Evolutionary conservation across 2,888 invertebrate genomes (phyloP).

Genomic region (Pseudeuparius sepicola): DNA sequence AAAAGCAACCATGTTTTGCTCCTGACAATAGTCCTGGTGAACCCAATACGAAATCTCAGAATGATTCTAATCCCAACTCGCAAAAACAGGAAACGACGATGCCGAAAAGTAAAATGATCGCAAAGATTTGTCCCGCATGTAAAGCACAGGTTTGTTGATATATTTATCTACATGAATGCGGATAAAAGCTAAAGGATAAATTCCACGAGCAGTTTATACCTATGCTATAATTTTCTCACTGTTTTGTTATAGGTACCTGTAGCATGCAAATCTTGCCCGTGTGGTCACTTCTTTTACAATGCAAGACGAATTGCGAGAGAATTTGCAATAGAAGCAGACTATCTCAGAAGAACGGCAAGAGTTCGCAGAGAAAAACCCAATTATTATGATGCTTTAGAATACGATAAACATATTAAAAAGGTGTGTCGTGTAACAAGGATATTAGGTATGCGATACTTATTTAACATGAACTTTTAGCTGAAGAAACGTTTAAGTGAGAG

Average conservation of each 20-base stretch:
- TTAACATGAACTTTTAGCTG: slow-evolving; percentile 29
- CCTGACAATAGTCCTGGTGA: too few species aligned
- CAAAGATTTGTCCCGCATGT: slow-evolving; percentile 33
- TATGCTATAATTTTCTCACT: too few species aligned
- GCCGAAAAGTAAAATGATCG: slow-evolving; percentile 31
- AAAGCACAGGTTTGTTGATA: slow-evolving; percentile 29
- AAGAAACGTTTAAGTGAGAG: slow-evolving; percentile 40
- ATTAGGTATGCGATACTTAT: not conserved
- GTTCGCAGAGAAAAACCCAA: slow-evolving; percentile 69
- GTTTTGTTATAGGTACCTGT: slow-evolving; percentile 67
- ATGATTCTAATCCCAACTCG: too few species aligned
- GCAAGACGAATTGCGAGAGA: slow-evolving; percentile 46
- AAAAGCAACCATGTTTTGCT: too few species aligned
- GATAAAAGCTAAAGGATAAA: too few species aligned
- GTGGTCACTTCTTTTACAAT: slow-evolving; percentile 72
- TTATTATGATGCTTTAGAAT: slow-evolving; percentile 74
- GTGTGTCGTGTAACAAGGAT: slow-evolving; percentile 30
- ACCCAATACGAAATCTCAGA: too few species aligned
- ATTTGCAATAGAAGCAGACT: slow-evolving; percentile 43
- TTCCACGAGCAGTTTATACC: too few species aligned
- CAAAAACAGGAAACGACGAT: slow-evolving; percentile 17
- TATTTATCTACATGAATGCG: slow-evolving; percentile 8
- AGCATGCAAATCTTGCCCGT: slow-evolving; percentile 74
- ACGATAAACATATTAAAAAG: slow-evolving; percentile 64
- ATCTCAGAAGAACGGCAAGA: slow-evolving; percentile 57